Evolutionary conservation across 1,140 invertebrate species (phyloP).

Genomic region (Andricus grossulariae): DNA sequence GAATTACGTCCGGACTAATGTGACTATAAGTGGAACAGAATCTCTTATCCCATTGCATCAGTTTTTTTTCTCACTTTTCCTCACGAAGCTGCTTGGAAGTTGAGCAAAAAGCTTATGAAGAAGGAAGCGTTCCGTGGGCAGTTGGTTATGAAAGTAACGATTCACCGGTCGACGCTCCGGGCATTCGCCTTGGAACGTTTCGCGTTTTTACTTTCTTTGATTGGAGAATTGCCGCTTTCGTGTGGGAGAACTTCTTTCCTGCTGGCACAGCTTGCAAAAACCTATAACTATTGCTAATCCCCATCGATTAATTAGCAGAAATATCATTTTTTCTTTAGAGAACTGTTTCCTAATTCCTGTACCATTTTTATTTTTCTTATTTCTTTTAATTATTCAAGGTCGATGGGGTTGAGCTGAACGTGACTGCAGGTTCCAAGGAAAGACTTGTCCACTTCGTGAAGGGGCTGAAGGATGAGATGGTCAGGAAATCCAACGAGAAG

Average conservation of each 20-base stretch:
- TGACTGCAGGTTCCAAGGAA: constrained; percentile 78
- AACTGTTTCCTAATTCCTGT: neutral
- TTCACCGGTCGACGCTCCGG: constrained; percentile 1
- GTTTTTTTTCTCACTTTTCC: neutral
- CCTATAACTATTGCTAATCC: neutral
- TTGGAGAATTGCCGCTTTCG: neutral
- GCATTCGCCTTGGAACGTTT: constrained; percentile 21
- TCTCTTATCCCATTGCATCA: neutral
- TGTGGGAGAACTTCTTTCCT: constrained; percentile 20
- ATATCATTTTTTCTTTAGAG: no score
- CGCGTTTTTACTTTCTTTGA: constrained; percentile 20
- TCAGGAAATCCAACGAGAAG: constrained; percentile 72
- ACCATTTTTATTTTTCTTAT: neutral
- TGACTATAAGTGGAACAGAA: constrained; percentile 12
- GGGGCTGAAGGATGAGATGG: constrained; percentile 76
- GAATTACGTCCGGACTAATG: constrained; percentile 1
- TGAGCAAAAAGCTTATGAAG: constrained; percentile 13
- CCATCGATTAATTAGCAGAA: no score
- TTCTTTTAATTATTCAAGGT: constrained; percentile 63
- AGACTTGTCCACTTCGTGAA: constrained; percentile 78
- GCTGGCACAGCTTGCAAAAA: neutral
- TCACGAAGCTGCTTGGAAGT: neutral
- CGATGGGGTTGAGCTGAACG: constrained; percentile 81
- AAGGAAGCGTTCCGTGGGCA: constrained; percentile 27
- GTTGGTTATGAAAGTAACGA: constrained; percentile 32